Conservation (phyloP, 2,888 invertebrate species). For the Coenonympha arcania region DNA sequence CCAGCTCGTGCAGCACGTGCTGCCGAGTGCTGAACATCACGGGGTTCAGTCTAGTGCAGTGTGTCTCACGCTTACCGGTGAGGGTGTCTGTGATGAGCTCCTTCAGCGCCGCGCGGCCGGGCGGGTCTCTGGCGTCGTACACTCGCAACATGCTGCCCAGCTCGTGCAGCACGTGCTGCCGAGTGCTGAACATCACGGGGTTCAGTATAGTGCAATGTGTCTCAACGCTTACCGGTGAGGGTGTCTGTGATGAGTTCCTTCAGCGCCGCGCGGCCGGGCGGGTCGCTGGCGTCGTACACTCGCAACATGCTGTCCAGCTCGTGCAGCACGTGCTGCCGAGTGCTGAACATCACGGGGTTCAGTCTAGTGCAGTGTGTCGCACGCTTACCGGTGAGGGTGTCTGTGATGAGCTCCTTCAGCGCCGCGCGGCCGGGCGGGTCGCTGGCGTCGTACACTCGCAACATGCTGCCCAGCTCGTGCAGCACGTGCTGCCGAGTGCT, state of each 20-base stretch:
- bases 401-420: conserved; percentile 47
- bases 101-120: conserved; percentile 58
- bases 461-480: conserved; percentile 71
- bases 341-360: conserved; percentile 57
- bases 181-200: conserved; percentile 56
- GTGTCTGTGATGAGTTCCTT: conserved; percentile 45
- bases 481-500: conserved; percentile 73
- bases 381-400: conserved; percentile 51
- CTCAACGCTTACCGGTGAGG: conserved; percentile 46
- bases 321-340: conserved; percentile 76
- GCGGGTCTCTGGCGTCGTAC: conserved; percentile 76
- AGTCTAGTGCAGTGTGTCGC: conserved; percentile 33
- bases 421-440: conserved; percentile 71
- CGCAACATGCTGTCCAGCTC: conserved; percentile 71
- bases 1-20: conserved; percentile 71
- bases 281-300: conserved; percentile 75
- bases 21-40: conserved; percentile 40
- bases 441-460: conserved; percentile 72
- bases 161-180: conserved; percentile 76
- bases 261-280: conserved; percentile 60
- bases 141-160: conserved; percentile 68
- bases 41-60: too few species aligned
- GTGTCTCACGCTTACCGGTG: too few species aligned
- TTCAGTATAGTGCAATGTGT: conserved; percentile 45
- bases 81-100: conserved; percentile 42